Conservation (phyloP, 2,113 vertebrate species). For the Dipodomys spectabilis region DNA sequence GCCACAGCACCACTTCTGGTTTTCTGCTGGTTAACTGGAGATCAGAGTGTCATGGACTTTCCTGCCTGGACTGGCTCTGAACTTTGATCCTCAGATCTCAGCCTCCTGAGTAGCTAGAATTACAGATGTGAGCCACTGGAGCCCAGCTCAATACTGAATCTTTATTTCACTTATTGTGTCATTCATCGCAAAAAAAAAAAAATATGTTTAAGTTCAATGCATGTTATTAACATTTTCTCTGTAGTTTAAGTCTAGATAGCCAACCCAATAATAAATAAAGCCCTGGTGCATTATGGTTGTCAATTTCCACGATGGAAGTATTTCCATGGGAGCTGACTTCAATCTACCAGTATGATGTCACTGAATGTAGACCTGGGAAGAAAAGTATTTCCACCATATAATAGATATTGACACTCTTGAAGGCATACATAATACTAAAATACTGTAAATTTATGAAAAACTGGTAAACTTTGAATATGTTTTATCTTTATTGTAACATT, state of each 20-base stretch:
- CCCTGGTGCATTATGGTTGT: not conserved
- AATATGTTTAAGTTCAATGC: not conserved
- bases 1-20: too few species aligned
- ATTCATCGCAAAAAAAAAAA: not conserved
- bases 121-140: too few species aligned
- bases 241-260: not conserved
- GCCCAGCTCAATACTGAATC: not conserved
- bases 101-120: too few species aligned
- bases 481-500: constrained; percentile 40
- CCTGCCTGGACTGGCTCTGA: too few species aligned
- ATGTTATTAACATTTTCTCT: constrained; percentile 18
- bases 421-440: not conserved
- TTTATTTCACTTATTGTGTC: not conserved
- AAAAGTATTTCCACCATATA: not conserved
- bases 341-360: not conserved
- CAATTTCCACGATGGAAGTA: not conserved
- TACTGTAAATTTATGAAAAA: constrained; percentile 17
- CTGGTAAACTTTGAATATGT: not conserved
- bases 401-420: not conserved
- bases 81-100: too few species aligned
- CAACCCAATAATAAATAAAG: constrained; percentile 26
- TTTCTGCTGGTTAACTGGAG: too few species aligned
- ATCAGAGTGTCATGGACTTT: too few species aligned
- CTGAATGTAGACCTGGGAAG: not conserved
- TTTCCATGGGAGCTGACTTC: not conserved